phyloP scores from a whole-genome alignment of 1,140 invertebrate species.

The Drosophila seguyi region DNA sequence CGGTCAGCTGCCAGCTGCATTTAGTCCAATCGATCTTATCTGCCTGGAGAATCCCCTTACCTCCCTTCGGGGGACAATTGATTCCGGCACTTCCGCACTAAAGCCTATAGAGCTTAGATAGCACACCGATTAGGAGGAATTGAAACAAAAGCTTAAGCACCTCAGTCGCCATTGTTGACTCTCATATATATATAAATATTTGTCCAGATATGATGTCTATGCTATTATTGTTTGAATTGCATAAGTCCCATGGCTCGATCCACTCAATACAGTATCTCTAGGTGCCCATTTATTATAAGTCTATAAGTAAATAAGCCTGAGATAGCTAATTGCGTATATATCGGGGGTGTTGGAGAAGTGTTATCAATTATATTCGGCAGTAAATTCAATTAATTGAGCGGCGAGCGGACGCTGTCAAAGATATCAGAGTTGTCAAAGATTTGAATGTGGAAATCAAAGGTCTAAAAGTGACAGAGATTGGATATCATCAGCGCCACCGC shows the following conservation, averaged over 20 bases:
- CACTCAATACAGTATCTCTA: conserved; percentile 57
- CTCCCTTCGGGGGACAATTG: background rate
- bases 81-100: conserved; percentile 35
- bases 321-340: conserved; percentile 62
- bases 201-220: conserved; percentile 29
- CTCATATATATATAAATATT: conserved; percentile 31
- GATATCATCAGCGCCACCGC: conserved; percentile 26
- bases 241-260: conserved; percentile 40
- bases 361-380: conserved; percentile 54
- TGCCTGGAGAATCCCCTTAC: background rate
- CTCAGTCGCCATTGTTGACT: conserved; percentile 26
- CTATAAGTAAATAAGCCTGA: conserved; percentile 54
- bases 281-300: conserved; percentile 55
- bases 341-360: conserved; percentile 32
- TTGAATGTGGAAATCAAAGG: conserved; percentile 54
- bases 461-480: conserved; percentile 40
- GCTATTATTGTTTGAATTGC: conserved; percentile 28
- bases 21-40: conserved; percentile 38
- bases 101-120: conserved; percentile 17
- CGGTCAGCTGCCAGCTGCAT: conserved; percentile 40
- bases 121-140: conserved; percentile 24
- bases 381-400: conserved; percentile 71
- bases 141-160: conserved; percentile 25
- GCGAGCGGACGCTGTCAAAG: conserved; percentile 60
- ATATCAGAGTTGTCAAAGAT: conserved; percentile 50